Evolutionary conservation across 2,797 vertebrate genomes (phyloP).

Genomic region (Gambelia wislizenii): DNA sequence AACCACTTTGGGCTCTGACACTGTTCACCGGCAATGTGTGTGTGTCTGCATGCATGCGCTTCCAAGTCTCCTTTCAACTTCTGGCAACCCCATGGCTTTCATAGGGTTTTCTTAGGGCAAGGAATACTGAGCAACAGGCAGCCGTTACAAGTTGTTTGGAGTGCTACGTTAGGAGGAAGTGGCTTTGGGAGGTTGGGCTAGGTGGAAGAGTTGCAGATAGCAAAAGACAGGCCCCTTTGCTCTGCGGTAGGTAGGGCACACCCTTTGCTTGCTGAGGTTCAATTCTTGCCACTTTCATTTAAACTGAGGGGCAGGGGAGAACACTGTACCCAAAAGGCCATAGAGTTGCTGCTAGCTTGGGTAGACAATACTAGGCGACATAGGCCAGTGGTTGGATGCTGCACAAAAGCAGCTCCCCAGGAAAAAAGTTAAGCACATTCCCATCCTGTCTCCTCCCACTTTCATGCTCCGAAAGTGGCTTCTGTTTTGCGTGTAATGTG

Average conservation of each 20-base stretch:
- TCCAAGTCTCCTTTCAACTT: too few relatives aligned
- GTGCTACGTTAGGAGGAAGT: neutral
- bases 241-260: neutral
- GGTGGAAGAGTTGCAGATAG: neutral
- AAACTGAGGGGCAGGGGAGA: too few relatives aligned
- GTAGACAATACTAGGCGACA: neutral
- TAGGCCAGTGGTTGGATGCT: neutral
- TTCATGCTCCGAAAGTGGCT: neutral
- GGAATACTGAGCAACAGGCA: too few relatives aligned
- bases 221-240: neutral
- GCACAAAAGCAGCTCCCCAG: neutral
- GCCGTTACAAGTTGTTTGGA: neutral
- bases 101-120: too few relatives aligned
- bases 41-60: too few relatives aligned
- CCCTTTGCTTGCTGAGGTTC: neutral
- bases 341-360: neutral
- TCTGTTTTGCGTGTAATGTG: neutral
- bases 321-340: too few relatives aligned
- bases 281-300: neutral
- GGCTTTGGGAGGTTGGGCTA: neutral
- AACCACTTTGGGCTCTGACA: too few relatives aligned
- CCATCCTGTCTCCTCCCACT: neutral
- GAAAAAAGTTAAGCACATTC: neutral
- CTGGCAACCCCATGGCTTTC: too few relatives aligned
- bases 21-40: too few relatives aligned